phyloP scores from a whole-genome alignment of 1,140 invertebrate species.

The Wiebesia pumilae region DNA sequence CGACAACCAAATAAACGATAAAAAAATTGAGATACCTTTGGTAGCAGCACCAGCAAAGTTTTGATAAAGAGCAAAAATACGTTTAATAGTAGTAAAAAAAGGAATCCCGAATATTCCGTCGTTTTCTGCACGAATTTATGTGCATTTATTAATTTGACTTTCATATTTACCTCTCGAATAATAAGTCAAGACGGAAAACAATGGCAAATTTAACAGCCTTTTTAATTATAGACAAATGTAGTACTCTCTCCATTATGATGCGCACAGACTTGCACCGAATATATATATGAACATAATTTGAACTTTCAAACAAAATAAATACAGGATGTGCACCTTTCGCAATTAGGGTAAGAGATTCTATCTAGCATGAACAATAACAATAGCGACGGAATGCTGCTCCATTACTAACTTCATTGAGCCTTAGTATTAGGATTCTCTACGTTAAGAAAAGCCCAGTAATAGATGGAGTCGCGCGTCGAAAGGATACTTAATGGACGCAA shows the following conservation, averaged over 20 bases:
- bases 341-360: neutral
- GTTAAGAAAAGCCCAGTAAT: neutral
- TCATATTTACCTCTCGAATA: neutral
- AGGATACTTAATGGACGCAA: neutral
- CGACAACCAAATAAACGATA: constrained; percentile 23
- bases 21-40: neutral
- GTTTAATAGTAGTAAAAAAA: neutral
- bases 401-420: neutral
- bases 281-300: neutral
- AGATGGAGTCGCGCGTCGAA: neutral
- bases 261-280: neutral
- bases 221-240: neutral
- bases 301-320: neutral
- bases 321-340: neutral
- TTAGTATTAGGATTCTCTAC: neutral
- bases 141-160: neutral
- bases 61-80: neutral
- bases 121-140: neutral
- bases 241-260: neutral
- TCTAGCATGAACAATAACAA: neutral
- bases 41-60: neutral
- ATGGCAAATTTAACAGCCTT: neutral
- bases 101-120: neutral
- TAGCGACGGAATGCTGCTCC: neutral
- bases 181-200: neutral